A percentile compares a stretch with the other conserved stretches of the same genome.
Evolutionary conservation across 2,888 invertebrate species (phyloP).

Genomic region (Tenthredo distinguenda): DNA sequence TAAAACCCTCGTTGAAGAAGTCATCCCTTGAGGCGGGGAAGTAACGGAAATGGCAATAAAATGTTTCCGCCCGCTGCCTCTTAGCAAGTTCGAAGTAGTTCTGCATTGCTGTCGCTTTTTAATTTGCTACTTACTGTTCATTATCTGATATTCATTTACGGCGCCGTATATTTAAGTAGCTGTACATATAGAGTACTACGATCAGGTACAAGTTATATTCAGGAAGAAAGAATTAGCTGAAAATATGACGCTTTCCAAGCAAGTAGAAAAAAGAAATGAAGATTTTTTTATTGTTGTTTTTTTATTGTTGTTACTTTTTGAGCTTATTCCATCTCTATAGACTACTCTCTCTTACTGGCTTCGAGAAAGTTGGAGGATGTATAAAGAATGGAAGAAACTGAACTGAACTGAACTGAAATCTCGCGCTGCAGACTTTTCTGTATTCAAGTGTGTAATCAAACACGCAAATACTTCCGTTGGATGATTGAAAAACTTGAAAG

Average conservation of each 20-base stretch:
- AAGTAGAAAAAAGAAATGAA: neutral
- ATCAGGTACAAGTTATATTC: neutral
- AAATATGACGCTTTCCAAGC: neutral
- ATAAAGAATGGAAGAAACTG: neutral
- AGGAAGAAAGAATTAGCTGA: neutral
- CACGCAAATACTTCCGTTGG: slow-evolving; percentile 4
- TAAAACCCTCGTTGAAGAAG: slow-evolving; percentile 29
- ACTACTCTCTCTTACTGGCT: neutral
- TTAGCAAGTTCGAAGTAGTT: neutral
- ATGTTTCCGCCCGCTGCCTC: neutral
- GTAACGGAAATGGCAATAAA: slow-evolving; percentile 43
- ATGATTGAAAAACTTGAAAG: slow-evolving; percentile 30
- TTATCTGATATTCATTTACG: neutral
- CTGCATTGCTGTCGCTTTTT: neutral
- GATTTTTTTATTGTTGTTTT: neutral
- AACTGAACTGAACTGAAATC: neutral
- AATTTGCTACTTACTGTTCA: neutral
- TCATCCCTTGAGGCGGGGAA: slow-evolving; percentile 15
- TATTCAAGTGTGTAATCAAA: slow-evolving; percentile 30
- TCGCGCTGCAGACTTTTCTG: neutral
- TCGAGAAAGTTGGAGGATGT: neutral
- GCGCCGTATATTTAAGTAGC: neutral
- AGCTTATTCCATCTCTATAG: neutral
- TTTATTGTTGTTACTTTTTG: neutral
- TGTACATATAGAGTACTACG: neutral